phyloP scores from a whole-genome alignment of 2,113 vertebrate species.

The Eulemur rufifrons region DNA sequence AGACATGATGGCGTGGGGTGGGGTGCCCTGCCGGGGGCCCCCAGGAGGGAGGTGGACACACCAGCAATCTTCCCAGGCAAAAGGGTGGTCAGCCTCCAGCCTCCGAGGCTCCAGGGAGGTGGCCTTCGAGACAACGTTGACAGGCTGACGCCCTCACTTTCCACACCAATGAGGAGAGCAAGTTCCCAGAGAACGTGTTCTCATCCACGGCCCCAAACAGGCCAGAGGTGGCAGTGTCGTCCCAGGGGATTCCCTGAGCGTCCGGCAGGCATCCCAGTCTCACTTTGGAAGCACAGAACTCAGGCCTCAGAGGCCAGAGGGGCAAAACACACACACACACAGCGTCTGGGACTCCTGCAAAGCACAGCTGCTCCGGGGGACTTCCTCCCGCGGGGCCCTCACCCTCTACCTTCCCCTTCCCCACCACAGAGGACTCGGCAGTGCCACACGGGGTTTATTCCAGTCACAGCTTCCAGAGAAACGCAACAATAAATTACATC shows the following conservation, averaged over 20 bases:
- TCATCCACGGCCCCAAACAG: not conserved
- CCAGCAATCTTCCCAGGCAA: not conserved
- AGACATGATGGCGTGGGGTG: not conserved
- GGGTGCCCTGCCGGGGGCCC: not conserved
- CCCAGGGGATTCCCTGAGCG: not conserved
- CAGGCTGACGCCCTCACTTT: not conserved
- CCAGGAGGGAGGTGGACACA: not conserved
- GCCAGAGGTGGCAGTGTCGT: not conserved
- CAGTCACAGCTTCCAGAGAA: slow-evolving; percentile 84
- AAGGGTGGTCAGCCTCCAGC: not conserved
- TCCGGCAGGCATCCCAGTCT: not conserved
- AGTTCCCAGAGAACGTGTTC: not conserved
- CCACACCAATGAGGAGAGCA: not conserved
- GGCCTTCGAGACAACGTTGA: not conserved
- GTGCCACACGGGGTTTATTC: slow-evolving; percentile 84
- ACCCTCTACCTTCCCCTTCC: not conserved
- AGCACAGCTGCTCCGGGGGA: not conserved
- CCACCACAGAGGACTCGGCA: slow-evolving; percentile 45
- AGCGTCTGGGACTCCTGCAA: not conserved
- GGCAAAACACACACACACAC: too few relatives aligned
- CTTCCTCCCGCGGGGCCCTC: not conserved
- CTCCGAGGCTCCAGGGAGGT: not conserved
- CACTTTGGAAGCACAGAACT: not conserved
- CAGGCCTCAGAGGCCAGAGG: not conserved
- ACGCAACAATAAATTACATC: slow-evolving; percentile 88